A percentile compares a stretch with the other conserved stretches of the same genome.
These are phyloP conservation scores for Teleopsis dalmanni DNA, from an alignment of 1,140 invertebrate genomes.

Conservation along the genomic window DNA sequence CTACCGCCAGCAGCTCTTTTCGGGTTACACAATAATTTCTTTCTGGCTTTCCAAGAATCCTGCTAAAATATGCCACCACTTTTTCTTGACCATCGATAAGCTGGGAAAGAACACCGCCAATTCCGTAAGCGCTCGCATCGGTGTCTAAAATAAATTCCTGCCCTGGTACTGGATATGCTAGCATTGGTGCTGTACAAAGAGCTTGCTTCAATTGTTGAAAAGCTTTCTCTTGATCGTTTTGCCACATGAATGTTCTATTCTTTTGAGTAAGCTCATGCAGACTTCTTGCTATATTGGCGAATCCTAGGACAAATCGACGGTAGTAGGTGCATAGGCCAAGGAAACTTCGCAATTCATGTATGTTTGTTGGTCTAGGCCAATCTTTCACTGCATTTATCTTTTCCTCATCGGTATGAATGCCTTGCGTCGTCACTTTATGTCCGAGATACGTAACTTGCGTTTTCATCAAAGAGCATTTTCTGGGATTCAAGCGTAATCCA, in stretches of 20 bases:
- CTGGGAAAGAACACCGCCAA: conserved; percentile 19
- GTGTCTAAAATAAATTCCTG: conserved; percentile 18
- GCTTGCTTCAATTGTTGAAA: not conserved
- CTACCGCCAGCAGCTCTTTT: conserved; percentile 21
- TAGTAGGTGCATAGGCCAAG: conserved; percentile 1
- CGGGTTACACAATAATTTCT: conserved; percentile 23
- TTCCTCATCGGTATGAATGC: not conserved
- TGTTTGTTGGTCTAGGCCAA: not conserved
- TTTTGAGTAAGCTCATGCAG: not conserved
- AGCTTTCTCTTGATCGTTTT: not conserved
- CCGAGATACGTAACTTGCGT: not conserved
- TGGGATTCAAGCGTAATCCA: not conserved
- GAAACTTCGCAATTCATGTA: conserved; percentile 3
- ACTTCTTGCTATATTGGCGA: not conserved
- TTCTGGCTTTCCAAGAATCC: conserved; percentile 36
- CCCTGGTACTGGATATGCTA: conserved; percentile 3
- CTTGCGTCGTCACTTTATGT: not conserved
- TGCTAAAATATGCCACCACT: conserved; percentile 27
- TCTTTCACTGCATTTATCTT: not conserved
- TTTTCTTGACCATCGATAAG: conserved; percentile 17
- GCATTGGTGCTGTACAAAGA: not conserved
- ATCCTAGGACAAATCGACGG: no score
- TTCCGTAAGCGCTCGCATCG: conserved; percentile 13
- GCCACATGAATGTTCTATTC: not conserved
- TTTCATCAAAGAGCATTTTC: not conserved